Evolutionary conservation across 2,888 invertebrate genomes (phyloP), one percentile per base, ranked within the genome.

Genomic region (Melanostoma mellinum): DNA sequence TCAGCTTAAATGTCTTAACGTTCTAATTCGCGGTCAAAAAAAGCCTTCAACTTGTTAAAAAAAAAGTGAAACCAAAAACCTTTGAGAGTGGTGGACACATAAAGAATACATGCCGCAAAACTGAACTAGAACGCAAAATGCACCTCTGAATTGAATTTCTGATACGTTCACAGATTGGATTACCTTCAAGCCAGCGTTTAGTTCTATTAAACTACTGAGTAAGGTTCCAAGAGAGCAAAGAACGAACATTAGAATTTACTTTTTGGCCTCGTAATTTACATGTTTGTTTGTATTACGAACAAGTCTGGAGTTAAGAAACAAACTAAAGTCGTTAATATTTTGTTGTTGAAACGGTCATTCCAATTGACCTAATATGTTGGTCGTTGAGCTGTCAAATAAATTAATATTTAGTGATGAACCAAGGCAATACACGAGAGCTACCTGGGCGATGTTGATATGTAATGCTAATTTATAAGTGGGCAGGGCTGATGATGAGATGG

Each of bases 11-110:
- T 78, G 65, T 61, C 78, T 40, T 38, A 67, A 48, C 52, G 52
- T 72, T 78, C 78, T 53, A 78, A 40, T 72, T 53, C 4, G 20
- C 8, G 35, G 4, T 20, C 46, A 8, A 48, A 30, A 48, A 36
- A 30, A 4, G 38, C 78, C 80, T 75, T 80, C 80, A 80, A 80
- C 80, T 80, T 80, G 80, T 71, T 71, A 65, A 33, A 40, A 9
- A 30, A 36, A 74, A 74, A 79, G 69, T 79, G 80, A 65, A 80
- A 80, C 46, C 63, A 20, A 48, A 80, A 65, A 80, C 75, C 69
- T 78, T 46, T 72, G 72, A 46, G 72, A 78, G 9, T 42, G 58
- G 32, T 63, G 52, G 38, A 44, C 50, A 58, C 9, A n/a, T 35
- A 58, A 55, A 61, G 53, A 46, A 63, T 63, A 77, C 53, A 77